Evolutionary conservation across 2,888 invertebrate genomes (phyloP), one percentile per base, ranked within the genome.

Genomic region (Pyralis farinalis): DNA sequence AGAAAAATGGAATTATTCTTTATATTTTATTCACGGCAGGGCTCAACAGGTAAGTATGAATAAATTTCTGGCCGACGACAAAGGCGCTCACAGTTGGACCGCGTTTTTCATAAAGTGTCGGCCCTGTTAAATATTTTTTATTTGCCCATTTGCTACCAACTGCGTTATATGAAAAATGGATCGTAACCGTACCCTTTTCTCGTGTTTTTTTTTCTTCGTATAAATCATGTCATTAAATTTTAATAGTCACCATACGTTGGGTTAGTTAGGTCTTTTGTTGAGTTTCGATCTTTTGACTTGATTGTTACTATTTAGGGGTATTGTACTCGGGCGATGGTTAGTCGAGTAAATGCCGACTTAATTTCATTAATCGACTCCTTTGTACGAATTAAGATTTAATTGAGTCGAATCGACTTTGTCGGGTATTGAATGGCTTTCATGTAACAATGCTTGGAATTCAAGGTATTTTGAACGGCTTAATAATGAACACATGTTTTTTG

Each of bases 201-300:
- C 71, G 70, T 76, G 64, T 66, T 72, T 72, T 81, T 78, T 73
- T 74, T 73, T 74, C 64, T 72, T 65, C 66, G 75, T 76, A 87
- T 88, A 88, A 86, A 88, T 88, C 88, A 88, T 87, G 86, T 88
- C 88, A 87, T 87, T 88, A 87, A 86, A 86, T 82, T 86, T 87
- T 88, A 87, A 88, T 87, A 88, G 88, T 88, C 88, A 88, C 83
- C 71, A 78, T 64, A 74, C 71, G 63, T 61, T 61, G 79, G 65
- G 86, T 86, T 87, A 87, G 87, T 87, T 86, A 86, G 79, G 71
- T 67, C 85, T 68, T 86, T 88, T 86, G 86, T 87, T 86, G 77
- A 79, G 74, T 60, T 25, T 25, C 25, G 25, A 72, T 76, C 77
- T 69, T 85, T 84, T 81, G 64, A 76, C 67, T 71, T 74, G 83